These are phyloP conservation scores for Pantala flavescens DNA, from an alignment of 1,140 invertebrate genomes.

Conservation along the genomic window DNA sequence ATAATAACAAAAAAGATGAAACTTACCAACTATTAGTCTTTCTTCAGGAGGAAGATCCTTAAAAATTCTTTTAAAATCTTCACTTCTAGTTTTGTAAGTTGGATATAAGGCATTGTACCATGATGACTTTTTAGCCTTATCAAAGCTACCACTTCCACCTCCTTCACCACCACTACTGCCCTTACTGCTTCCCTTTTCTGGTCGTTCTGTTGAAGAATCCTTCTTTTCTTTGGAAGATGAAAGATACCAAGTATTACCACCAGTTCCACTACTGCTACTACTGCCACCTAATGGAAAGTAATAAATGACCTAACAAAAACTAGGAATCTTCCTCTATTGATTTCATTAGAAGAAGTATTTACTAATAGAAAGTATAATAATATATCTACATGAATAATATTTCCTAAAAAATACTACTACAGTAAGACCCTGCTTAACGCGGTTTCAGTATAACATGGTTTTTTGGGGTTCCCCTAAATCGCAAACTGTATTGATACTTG, in stretches of 20 bases:
- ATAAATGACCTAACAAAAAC: neutral
- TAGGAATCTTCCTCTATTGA: too few relatives aligned
- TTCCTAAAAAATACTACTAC: too few relatives aligned
- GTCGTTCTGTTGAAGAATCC: neutral
- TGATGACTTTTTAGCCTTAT: constrained; percentile 47
- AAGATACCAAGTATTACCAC: neutral
- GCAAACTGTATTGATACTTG: too few relatives aligned
- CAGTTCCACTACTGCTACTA: neutral
- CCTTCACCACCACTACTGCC: neutral
- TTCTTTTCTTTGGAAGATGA: neutral
- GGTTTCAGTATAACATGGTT: too few relatives aligned
- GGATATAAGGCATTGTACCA: constrained; percentile 84
- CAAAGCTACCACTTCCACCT: neutral
- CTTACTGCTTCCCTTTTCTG: neutral
- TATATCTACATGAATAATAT: too few relatives aligned
- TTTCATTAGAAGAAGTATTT: too few relatives aligned
- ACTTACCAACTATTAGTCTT: constrained; percentile 81
- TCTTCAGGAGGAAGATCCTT: constrained; percentile 85
- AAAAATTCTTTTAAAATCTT: constrained; percentile 86
- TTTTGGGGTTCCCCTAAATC: too few relatives aligned
- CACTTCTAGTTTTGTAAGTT: constrained; percentile 83
- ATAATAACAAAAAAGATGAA: neutral
- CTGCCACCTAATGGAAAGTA: neutral
- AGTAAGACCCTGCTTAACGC: too few relatives aligned
- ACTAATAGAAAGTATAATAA: too few relatives aligned